These are phyloP conservation scores for Platalea minor DNA, from an alignment of 2,797 vertebrate genomes.

Conservation along the genomic window DNA sequence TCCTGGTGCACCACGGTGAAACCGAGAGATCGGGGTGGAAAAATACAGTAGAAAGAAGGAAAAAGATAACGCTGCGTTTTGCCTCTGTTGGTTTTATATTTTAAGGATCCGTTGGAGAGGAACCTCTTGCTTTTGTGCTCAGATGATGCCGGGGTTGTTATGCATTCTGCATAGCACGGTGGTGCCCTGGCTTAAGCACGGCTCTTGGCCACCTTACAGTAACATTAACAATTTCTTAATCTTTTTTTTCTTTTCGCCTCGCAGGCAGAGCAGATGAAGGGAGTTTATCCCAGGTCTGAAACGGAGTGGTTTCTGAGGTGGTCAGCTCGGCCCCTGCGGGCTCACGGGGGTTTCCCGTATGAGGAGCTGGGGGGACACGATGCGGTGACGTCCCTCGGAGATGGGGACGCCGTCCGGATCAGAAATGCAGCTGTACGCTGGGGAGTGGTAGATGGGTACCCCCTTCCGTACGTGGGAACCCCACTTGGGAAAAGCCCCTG, in stretches of 20 bases:
- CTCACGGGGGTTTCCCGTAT: not conserved
- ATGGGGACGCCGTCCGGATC: accelerated
- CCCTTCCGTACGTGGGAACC: accelerated
- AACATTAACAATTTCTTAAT: not conserved
- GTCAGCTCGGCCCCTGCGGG: accelerated
- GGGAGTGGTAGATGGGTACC: no score
- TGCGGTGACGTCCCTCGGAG: accelerated
- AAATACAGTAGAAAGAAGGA: accelerated
- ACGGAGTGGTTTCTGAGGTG: accelerated
- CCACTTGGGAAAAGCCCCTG: not conserved
- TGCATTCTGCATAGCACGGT: accelerated
- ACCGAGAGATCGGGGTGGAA: accelerated
- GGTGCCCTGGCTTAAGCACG: accelerated
- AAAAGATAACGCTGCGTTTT: accelerated
- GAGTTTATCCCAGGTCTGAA: not conserved
- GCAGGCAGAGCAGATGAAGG: not conserved
- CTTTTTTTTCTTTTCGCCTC: not conserved
- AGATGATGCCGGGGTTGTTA: accelerated
- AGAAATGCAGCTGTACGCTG: no score
- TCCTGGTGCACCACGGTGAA: accelerated
- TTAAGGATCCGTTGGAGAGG: not conserved
- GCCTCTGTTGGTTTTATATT: accelerated
- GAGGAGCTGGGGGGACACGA: not conserved
- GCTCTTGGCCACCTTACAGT: no score
- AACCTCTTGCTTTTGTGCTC: not conserved